Evolutionary conservation across 2,113 vertebrate genomes (phyloP).

Genomic region (Circaetus cinerascens): DNA sequence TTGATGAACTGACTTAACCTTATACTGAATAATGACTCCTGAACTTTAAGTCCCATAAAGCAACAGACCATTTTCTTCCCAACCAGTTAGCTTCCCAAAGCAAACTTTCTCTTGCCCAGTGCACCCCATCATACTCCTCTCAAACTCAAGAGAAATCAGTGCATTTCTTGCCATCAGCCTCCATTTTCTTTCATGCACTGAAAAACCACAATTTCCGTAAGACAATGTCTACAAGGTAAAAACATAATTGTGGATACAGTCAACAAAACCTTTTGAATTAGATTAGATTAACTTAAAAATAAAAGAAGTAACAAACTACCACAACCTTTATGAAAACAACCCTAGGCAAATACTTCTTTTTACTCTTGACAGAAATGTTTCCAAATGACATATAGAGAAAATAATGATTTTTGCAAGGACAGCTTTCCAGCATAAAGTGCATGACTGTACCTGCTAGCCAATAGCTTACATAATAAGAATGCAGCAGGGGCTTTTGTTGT

Average conservation of each 20-base stretch:
- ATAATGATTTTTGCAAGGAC: neutral
- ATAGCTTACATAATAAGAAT: neutral
- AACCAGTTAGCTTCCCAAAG: neutral
- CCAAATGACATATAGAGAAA: neutral
- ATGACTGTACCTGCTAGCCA: neutral
- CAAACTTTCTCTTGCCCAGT: neutral
- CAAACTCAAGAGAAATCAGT: neutral
- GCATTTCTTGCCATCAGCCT: neutral
- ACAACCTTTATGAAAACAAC: neutral
- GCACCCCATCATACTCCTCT: neutral
- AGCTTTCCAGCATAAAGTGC: neutral
- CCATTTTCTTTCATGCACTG: neutral
- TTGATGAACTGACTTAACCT: constrained; percentile 37
- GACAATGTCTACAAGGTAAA: neutral
- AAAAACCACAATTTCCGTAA: neutral
- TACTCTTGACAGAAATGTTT: neutral
- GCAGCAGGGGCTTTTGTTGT: neutral
- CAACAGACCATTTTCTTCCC: neutral
- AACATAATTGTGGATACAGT: neutral
- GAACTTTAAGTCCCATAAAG: neutral
- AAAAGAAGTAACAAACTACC: neutral
- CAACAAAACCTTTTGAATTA: neutral
- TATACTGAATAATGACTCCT: neutral
- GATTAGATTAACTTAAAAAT: neutral
- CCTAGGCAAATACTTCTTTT: neutral